Conservation (phyloP, 1,140 invertebrate species). For the Anastrepha obliqua region DNA sequence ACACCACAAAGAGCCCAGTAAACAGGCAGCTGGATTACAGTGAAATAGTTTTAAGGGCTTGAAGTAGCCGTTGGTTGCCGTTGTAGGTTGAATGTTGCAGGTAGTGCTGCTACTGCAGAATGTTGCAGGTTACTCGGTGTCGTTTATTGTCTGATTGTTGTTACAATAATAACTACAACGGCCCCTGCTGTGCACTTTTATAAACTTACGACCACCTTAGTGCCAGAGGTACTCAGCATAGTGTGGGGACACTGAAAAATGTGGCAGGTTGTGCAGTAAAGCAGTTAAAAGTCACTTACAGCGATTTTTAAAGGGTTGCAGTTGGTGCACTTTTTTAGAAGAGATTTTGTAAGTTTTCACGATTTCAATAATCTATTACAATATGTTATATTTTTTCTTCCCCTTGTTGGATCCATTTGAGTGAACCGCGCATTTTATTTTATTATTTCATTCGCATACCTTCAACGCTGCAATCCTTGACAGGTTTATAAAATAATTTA, state of each 20-base stretch:
- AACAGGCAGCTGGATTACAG: conserved; percentile 25
- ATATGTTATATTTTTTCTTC: too few relatives aligned
- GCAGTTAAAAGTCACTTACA: too few relatives aligned
- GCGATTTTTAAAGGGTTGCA: too few relatives aligned
- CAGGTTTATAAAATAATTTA: too few relatives aligned
- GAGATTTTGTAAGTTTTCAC: too few relatives aligned
- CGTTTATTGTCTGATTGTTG: conserved; percentile 44
- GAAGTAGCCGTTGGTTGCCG: neutral
- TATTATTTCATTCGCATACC: too few relatives aligned
- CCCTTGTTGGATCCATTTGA: too few relatives aligned
- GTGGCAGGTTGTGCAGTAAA: too few relatives aligned
- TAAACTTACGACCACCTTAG: neutral
- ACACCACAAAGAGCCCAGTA: neutral
- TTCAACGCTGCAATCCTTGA: too few relatives aligned
- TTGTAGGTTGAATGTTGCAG: neutral
- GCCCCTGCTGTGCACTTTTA: neutral
- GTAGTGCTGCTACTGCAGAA: neutral
- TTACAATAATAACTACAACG: conserved; percentile 27
- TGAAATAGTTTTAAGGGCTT: conserved; percentile 43
- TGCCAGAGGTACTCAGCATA: neutral
- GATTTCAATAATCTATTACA: too few relatives aligned
- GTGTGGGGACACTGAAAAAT: neutral
- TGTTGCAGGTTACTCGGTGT: neutral
- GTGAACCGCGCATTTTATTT: too few relatives aligned
- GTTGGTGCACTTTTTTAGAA: too few relatives aligned